phyloP scores from a whole-genome alignment of 2,888 invertebrate species.

The Noctua comes region DNA sequence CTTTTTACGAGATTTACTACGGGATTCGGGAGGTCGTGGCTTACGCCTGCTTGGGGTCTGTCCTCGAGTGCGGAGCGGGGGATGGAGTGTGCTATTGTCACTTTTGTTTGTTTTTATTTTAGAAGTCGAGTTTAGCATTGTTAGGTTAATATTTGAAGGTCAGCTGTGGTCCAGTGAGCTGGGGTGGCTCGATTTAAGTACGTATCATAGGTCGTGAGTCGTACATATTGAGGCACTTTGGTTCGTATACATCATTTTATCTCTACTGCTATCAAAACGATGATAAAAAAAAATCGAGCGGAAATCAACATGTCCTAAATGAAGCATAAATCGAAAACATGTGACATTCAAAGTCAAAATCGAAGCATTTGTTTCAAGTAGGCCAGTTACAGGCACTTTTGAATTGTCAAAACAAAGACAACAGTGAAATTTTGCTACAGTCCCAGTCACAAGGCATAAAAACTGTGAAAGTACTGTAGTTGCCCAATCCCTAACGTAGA shows the following conservation, averaged over 20 bases:
- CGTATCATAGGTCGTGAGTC: neutral
- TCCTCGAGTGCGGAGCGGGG: constrained; percentile 20
- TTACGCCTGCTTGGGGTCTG: constrained; percentile 75
- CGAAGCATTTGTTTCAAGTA: too few relatives aligned
- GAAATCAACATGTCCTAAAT: neutral
- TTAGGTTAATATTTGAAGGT: neutral
- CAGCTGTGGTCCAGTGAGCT: neutral
- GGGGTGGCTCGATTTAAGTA: neutral
- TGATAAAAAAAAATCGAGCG: too few relatives aligned
- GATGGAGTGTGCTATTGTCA: neutral
- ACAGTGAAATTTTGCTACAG: too few relatives aligned
- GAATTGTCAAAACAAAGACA: too few relatives aligned
- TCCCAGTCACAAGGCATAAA: too few relatives aligned
- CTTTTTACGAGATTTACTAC: constrained; percentile 88
- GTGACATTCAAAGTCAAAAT: too few relatives aligned
- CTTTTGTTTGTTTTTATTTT: neutral
- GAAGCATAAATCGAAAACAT: neutral
- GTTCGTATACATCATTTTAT: neutral
- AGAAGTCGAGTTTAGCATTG: neutral
- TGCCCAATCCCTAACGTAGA: too few relatives aligned
- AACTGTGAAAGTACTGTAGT: too few relatives aligned
- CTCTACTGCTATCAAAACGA: neutral
- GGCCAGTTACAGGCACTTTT: too few relatives aligned
- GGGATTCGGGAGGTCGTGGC: constrained; percentile 80
- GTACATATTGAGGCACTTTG: neutral